phyloP scores from a whole-genome alignment of 2,888 invertebrate species.

The Panzeria rudis region DNA sequence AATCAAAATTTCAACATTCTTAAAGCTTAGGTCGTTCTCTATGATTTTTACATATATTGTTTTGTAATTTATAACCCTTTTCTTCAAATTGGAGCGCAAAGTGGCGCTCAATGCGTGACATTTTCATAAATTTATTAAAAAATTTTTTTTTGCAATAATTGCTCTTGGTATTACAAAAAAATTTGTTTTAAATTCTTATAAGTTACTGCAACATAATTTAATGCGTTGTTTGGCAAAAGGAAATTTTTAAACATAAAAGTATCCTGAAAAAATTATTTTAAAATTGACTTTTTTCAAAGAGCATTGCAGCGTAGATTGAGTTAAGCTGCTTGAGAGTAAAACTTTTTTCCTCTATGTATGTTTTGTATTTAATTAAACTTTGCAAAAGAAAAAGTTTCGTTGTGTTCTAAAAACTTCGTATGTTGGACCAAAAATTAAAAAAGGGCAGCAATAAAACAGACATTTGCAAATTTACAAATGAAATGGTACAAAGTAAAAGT shows the following conservation, averaged over 20 bases:
- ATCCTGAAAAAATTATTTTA: conserved; percentile 46
- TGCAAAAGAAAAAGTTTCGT: conserved; percentile 57
- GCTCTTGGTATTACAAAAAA: not conserved
- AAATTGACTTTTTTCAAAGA: conserved; percentile 25
- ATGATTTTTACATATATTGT: no score
- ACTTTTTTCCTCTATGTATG: conserved; percentile 56
- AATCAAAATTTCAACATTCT: no score
- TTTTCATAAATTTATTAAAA: no score
- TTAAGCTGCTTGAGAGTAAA: conserved; percentile 59
- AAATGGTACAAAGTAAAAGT: conserved; percentile 57
- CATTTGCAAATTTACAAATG: conserved; percentile 39
- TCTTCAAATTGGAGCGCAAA: no score
- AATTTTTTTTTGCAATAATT: not conserved
- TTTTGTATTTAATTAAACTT: conserved; percentile 71
- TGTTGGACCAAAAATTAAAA: conserved; percentile 22
- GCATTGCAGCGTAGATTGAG: conserved; percentile 52
- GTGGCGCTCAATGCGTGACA: no score
- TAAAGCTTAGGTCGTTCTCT: no score
- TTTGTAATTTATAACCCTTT: no score
- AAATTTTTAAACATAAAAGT: conserved; percentile 24
- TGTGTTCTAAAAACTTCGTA: conserved; percentile 55
- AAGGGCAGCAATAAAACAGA: conserved; percentile 27
- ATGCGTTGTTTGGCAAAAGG: conserved; percentile 31
- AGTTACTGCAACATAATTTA: not conserved
- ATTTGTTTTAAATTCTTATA: not conserved